Percentiles rank a stretch among this genome's conserved stretches.
phyloP scores from a whole-genome alignment of 2,888 invertebrate genomes.

The Galeopsomyia nigrocyanea region DNA sequence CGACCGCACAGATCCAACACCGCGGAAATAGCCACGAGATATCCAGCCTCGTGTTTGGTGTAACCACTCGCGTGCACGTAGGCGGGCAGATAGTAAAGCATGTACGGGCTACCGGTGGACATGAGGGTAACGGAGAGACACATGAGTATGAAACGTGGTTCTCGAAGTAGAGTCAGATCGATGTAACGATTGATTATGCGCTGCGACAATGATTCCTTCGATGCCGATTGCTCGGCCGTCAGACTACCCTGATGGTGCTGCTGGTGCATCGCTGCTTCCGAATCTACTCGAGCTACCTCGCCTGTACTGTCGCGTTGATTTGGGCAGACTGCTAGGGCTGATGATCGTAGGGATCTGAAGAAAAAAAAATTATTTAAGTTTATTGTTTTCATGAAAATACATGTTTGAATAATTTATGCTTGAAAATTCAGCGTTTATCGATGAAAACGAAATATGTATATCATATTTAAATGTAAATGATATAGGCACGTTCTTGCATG shows the following conservation, averaged over 20 bases:
- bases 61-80: conserved; percentile 79
- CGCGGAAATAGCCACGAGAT: conserved; percentile 81
- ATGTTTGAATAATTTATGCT: no score
- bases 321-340: conserved; percentile 57
- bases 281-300: background rate
- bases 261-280: background rate
- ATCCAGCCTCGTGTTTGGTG: conserved; percentile 75
- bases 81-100: conserved; percentile 81
- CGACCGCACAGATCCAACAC: conserved; percentile 80
- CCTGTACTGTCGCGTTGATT: background rate
- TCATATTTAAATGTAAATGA: no score
- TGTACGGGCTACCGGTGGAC: conserved; percentile 84
- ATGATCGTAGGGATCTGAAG: conserved; percentile 58
- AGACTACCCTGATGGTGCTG: background rate
- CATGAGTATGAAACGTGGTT: conserved; percentile 79
- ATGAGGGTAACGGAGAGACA: conserved; percentile 81
- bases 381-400: no score
- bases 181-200: conserved; percentile 71
- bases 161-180: conserved; percentile 77
- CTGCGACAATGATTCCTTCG: conserved; percentile 62
- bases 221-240: conserved; percentile 48
- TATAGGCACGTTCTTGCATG: no score
- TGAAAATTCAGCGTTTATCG: no score
- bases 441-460: no score
- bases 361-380: no score